phyloP scores from a whole-genome alignment of 2,113 vertebrate species.

The Gnathonemus longibarbis region DNA sequence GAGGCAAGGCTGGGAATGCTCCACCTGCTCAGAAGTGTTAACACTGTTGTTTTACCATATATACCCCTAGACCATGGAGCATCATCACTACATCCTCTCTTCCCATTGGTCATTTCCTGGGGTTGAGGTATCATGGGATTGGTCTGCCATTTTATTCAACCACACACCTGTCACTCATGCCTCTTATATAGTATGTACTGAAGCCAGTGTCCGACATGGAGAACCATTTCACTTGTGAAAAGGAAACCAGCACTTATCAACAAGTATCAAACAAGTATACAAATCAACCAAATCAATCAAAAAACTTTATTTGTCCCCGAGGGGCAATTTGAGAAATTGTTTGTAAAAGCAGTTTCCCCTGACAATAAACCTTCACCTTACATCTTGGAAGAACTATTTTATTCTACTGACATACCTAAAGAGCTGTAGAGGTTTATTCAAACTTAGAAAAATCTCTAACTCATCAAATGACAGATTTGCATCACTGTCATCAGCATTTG shows the following conservation, averaged over 20 bases:
- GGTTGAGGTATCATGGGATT: constrained; percentile 49
- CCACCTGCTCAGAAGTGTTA: constrained; percentile 85
- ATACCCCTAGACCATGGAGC: constrained; percentile 69
- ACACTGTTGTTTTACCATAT: constrained; percentile 69
- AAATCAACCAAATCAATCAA: no score
- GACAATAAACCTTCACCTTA: not conserved
- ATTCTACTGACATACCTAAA: not conserved
- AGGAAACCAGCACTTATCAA: not conserved
- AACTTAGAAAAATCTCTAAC: not conserved
- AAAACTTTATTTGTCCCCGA: no score
- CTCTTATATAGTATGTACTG: constrained; percentile 35
- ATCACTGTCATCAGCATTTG: not conserved
- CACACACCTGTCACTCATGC: constrained; percentile 65
- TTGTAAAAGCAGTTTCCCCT: not conserved
- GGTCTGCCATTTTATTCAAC: constrained; percentile 55
- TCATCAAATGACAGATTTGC: not conserved
- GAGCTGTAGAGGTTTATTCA: not conserved
- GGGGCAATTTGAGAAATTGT: no score
- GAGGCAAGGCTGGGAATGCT: constrained; percentile 98
- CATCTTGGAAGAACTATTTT: not conserved
- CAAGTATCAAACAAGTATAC: not conserved
- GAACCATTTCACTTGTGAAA: constrained; percentile 1
- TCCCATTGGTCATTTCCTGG: constrained; percentile 65
- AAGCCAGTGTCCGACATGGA: constrained; percentile 52
- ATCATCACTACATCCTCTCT: constrained; percentile 41